Evolutionary conservation across 2,797 vertebrate genomes (phyloP).

Genomic region (Fundulus diaphanus): DNA sequence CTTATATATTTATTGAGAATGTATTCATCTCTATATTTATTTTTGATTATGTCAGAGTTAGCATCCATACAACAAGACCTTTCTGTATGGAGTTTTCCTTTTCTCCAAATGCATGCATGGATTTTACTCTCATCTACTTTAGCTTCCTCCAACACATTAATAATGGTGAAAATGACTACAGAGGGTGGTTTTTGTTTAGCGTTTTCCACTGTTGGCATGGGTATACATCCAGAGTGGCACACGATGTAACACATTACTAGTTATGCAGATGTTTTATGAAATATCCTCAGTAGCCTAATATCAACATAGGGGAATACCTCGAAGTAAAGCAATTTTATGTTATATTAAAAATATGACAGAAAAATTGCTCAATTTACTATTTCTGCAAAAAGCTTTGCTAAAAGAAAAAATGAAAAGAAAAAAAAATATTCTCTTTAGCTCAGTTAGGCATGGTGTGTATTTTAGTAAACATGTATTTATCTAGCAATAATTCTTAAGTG

Average conservation of each 20-base stretch:
- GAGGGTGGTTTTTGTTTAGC: background rate
- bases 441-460: background rate
- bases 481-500: background rate
- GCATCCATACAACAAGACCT: too few species aligned
- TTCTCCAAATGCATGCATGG: background rate
- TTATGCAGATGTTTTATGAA: background rate
- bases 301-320: background rate
- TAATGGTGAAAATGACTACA: background rate
- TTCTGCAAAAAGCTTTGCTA: background rate
- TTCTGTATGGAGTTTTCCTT: background rate
- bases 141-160: background rate
- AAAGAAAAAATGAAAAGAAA: background rate
- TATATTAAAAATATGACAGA: background rate
- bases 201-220: background rate
- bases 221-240: background rate
- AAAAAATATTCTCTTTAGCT: background rate
- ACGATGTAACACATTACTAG: background rate
- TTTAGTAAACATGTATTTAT: background rate
- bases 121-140: background rate
- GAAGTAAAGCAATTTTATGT: background rate
- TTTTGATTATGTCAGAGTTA: too few species aligned
- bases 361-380: background rate
- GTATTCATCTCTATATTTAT: too few species aligned
- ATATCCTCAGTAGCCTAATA: background rate
- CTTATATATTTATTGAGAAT: too few species aligned